phyloP scores from a whole-genome alignment of 2,888 invertebrate genomes.

The Selenia dentaria region DNA sequence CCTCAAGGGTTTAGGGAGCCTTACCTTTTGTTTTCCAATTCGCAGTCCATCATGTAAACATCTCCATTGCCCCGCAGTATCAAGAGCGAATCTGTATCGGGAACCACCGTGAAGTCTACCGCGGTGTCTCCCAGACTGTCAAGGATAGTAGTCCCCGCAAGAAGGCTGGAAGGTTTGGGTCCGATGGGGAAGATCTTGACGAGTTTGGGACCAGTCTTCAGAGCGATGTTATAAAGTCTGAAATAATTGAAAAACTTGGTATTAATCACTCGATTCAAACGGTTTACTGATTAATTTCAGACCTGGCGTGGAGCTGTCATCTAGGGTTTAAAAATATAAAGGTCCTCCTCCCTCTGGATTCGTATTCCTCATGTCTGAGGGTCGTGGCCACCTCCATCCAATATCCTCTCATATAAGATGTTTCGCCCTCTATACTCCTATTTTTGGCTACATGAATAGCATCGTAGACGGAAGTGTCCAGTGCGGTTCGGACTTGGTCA shows the following conservation, averaged over 20 bases:
- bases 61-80: conserved; percentile 94
- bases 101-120: conserved; percentile 90
- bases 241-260: conserved; percentile 31
- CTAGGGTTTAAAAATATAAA: too few species aligned
- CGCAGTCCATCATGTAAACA: conserved; percentile 85
- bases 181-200: conserved; percentile 66
- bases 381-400: too few species aligned
- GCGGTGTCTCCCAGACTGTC: conserved; percentile 92
- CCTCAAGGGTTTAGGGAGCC: conserved; percentile 38
- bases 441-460: too few species aligned
- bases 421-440: too few species aligned
- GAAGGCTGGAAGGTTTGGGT: conserved; percentile 64
- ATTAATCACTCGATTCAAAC: too few species aligned
- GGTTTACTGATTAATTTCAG: too few species aligned
- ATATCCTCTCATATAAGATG: too few species aligned
- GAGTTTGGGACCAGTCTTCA: conserved; percentile 66
- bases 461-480: too few species aligned
- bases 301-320: too few species aligned
- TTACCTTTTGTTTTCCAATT: conserved; percentile 38
- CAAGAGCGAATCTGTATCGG: conserved; percentile 79
- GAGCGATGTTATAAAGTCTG: conserved; percentile 77
- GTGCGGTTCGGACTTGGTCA: too few species aligned
- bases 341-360: too few species aligned
- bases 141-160: conserved; percentile 75
- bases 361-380: too few species aligned